These are phyloP conservation scores for Arion vulgaris DNA, from an alignment of 1,140 invertebrate species.

Conservation along the genomic window DNA sequence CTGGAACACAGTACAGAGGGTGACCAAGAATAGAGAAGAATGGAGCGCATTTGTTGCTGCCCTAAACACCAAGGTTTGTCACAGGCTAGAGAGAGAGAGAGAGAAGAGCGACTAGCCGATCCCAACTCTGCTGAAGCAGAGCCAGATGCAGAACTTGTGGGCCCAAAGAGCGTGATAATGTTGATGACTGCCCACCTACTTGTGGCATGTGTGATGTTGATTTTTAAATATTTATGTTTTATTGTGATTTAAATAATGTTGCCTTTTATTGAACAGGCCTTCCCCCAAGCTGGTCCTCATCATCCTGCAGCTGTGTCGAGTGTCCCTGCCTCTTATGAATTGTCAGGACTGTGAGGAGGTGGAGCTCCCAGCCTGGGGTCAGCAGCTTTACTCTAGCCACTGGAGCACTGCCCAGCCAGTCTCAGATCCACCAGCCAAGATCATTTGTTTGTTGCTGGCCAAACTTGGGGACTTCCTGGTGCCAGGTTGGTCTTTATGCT, in stretches of 20 bases:
- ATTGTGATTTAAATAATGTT: neutral
- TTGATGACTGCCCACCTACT: too few relatives aligned
- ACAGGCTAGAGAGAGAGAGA: too few relatives aligned
- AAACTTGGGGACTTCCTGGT: slow-evolving; percentile 72
- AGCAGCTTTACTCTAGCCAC: slow-evolving; percentile 54
- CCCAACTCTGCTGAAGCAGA: too few relatives aligned
- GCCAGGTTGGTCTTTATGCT: slow-evolving; percentile 59
- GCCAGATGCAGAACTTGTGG: too few relatives aligned
- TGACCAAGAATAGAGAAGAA: too few relatives aligned
- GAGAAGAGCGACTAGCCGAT: too few relatives aligned
- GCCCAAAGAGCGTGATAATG: too few relatives aligned
- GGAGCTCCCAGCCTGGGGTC: slow-evolving; percentile 66
- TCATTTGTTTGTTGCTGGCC: slow-evolving; percentile 69
- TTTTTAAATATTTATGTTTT: too few relatives aligned
- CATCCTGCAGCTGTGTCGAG: slow-evolving; percentile 71
- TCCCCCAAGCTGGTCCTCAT: slow-evolving; percentile 72
- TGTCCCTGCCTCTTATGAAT: slow-evolving; percentile 71
- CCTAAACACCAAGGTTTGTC: too few relatives aligned
- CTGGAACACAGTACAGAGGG: too few relatives aligned
- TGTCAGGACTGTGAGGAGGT: slow-evolving; percentile 67
- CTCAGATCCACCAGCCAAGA: slow-evolving; percentile 63
- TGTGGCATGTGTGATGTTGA: too few relatives aligned
- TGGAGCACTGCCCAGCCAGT: slow-evolving; percentile 60
- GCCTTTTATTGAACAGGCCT: slow-evolving; percentile 56
- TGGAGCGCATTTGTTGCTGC: too few relatives aligned